A percentile compares a stretch with the other conserved stretches of the same genome.
phyloP scores from a whole-genome alignment of 2,113 vertebrate genomes.

The Mus musculus region GRCm39 chr9:84137501-84138000 shows the following conservation, averaged over 20 bases:
- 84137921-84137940: background rate
- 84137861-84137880: background rate
- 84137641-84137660: background rate
- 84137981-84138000: constrained; percentile 9
- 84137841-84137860: background rate
- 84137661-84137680: background rate
- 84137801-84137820: background rate
- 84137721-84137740: background rate
- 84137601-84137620: background rate
- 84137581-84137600: background rate
- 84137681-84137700: background rate
- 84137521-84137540: background rate
- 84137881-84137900: constrained; percentile 36
- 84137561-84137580: background rate
- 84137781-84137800: background rate
- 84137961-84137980: background rate
- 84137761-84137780: background rate
- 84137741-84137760: background rate
- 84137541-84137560: background rate
- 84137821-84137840: constrained; percentile 1
- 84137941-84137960: background rate
- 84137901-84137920: constrained; percentile 2
- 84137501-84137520: background rate
- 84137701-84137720: background rate
- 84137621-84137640: background rate